A percentile compares a stretch with the other conserved stretches of the same genome.
Conservation (phyloP, 2,888 invertebrate genomes). For the Drosophila percnosoma region DNA sequence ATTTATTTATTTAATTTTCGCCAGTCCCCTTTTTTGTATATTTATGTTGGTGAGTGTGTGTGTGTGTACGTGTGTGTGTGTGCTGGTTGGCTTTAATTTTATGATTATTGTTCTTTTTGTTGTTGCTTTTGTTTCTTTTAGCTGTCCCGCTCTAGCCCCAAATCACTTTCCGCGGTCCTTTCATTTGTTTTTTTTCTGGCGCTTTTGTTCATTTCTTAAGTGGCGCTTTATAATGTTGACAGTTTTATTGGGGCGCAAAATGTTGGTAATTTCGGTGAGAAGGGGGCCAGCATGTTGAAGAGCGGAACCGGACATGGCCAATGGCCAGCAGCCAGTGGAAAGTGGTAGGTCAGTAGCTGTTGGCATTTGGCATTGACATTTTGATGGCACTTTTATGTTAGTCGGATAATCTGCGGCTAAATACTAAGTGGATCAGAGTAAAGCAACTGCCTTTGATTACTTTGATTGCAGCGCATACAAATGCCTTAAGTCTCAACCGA, state of each 20-base stretch:
- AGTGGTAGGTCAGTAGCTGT: neutral
- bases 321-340: constrained; percentile 1
- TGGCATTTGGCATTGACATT: constrained; percentile 22
- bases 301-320: constrained; percentile 29
- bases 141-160: constrained; percentile 5
- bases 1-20: constrained; percentile 73
- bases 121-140: constrained; percentile 6
- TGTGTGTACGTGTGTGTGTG: constrained; percentile 29
- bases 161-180: constrained; percentile 25
- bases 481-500: neutral
- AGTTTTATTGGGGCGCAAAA: constrained; percentile 77
- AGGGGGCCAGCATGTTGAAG: constrained; percentile 8
- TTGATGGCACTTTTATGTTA: constrained; percentile 10
- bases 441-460: constrained; percentile 17
- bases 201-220: constrained; percentile 76
- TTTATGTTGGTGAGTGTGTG: constrained; percentile 37
- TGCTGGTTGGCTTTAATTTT: constrained; percentile 72
- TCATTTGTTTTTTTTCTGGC: constrained; percentile 30
- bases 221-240: constrained; percentile 79
- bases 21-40: constrained; percentile 42
- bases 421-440: neutral
- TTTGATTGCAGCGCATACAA: too few relatives aligned
- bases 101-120: constrained; percentile 69
- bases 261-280: constrained; percentile 50
- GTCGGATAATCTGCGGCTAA: neutral